Evolutionary conservation across 2,797 vertebrate genomes (phyloP).

Genomic region (Chanos chanos): DNA sequence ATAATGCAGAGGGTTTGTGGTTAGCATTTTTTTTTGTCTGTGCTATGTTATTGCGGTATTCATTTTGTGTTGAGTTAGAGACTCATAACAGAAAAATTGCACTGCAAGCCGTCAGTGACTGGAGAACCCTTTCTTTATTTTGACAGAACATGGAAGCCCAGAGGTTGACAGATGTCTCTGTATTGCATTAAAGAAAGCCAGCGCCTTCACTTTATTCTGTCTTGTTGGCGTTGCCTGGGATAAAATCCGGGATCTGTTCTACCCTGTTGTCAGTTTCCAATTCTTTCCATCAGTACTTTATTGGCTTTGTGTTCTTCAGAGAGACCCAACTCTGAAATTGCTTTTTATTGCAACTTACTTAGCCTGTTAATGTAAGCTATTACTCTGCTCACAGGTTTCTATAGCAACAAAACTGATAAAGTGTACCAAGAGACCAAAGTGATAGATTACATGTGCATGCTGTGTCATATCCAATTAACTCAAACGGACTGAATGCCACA

Average conservation of each 20-base stretch:
- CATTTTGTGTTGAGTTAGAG: constrained; percentile 53
- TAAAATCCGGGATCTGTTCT: constrained; percentile 48
- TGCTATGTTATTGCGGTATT: constrained; percentile 57
- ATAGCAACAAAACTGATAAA: constrained; percentile 84
- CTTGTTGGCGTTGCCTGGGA: constrained; percentile 60
- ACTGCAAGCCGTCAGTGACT: constrained; percentile 61
- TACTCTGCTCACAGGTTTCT: constrained; percentile 73
- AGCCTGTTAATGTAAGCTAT: constrained; percentile 83
- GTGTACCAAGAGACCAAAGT: constrained; percentile 79
- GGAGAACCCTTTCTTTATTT: constrained; percentile 61
- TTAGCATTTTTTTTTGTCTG: constrained; percentile 46
- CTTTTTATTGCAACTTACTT: constrained; percentile 80
- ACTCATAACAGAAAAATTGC: constrained; percentile 41
- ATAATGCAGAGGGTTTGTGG: not conserved
- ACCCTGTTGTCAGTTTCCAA: constrained; percentile 50
- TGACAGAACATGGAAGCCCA: constrained; percentile 67
- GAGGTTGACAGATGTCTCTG: constrained; percentile 67
- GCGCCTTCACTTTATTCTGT: constrained; percentile 56
- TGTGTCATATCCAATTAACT: constrained; percentile 98
- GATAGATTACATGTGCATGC: constrained; percentile 92
- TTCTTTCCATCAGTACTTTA: constrained; percentile 69
- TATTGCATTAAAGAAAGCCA: constrained; percentile 47
- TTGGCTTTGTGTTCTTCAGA: constrained; percentile 66
- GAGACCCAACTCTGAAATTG: constrained; percentile 66
- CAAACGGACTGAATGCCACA: constrained; percentile 89